Base-by-base conservation (phyloP, 2,113 vertebrate genomes). In the Mionectes macconnelli region DNA sequence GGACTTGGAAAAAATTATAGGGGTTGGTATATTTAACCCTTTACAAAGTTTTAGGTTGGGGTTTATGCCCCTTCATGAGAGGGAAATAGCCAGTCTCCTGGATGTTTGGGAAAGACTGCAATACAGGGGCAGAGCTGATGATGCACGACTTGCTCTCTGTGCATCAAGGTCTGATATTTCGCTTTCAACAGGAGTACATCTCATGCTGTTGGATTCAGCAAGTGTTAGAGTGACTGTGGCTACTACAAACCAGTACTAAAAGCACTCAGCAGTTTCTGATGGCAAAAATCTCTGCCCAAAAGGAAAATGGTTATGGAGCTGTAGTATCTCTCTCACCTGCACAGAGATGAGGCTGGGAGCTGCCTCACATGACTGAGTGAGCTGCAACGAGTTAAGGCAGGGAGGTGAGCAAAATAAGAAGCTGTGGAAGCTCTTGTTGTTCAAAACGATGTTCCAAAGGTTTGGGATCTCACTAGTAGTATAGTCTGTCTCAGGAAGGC, bases 271-370 rank as follows among this genome's bases (percentile, higher is more conserved):
- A 31, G 35, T 7, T 82, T 42, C 31, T 49, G 56, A 45, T 75
- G 44, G 63, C 69, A 91, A 82, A 95, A 79, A 55, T 45, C n/a
- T 78, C 57, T 79, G 27, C n/a, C 40, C 37, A 21, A 44, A 53
- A 53, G 39, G 31, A 78, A 64, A 81, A 39, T 21, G 1, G 1
- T 47, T 20, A 11, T 1, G 3, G 23, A 37, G 9, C 35, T 74
- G 10, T 12, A 6, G 8, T 0, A 2, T n/a, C 42, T 13, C 16
- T 10, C 12, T 74, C 0, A 0, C 17, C 3, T 66, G 31, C 35
- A 20, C 1, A 0, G 12, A 52, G 52, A 21, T 35, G 63, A 70
- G 21, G 33, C 42, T 67, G 50, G 23, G 28, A 73, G 39, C 27
- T 9, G 10, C 7, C 6, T 87, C 25, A 2, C 4, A 4, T 57